Evolutionary conservation across 1,140 invertebrate genomes (phyloP).

Genomic region (Orussus abietinus): DNA sequence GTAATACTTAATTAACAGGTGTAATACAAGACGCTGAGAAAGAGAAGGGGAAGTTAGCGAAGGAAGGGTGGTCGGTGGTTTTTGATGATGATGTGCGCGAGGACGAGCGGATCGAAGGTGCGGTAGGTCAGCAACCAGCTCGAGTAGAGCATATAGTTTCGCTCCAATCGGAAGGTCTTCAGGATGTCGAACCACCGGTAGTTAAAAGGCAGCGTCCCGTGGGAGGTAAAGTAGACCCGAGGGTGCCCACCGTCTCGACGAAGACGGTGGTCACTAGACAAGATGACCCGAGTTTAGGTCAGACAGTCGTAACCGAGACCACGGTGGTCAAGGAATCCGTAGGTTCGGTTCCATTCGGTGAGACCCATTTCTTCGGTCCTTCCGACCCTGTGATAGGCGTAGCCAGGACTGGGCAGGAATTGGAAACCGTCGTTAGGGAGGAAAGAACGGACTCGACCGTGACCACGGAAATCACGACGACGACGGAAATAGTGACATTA

Average conservation of each 20-base stretch:
- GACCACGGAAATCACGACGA: constrained; percentile 10
- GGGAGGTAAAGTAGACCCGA: constrained; percentile 26
- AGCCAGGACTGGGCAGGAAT: constrained; percentile 2
- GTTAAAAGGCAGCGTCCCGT: constrained; percentile 26
- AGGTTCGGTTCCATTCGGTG: constrained; percentile 10
- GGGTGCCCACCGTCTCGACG: constrained; percentile 19
- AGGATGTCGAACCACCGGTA: constrained; percentile 31
- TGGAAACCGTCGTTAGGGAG: neutral
- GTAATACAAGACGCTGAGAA: constrained; percentile 54
- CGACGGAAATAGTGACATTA: neutral
- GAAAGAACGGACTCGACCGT: constrained; percentile 6
- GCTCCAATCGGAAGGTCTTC: constrained; percentile 3
- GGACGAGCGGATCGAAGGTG: constrained; percentile 47
- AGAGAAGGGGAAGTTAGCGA: constrained; percentile 53
- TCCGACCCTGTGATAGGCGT: constrained; percentile 17
- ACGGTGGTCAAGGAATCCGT: constrained; percentile 26
- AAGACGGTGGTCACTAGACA: constrained; percentile 26
- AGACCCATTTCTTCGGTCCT: constrained; percentile 20
- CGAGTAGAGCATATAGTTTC: constrained; percentile 14
- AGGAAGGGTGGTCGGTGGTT: constrained; percentile 55
- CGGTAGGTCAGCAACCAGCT: constrained; percentile 29
- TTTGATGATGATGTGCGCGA: constrained; percentile 45
- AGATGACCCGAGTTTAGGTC: constrained; percentile 20
- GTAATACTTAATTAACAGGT: constrained; percentile 56
- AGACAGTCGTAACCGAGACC: constrained; percentile 27